Base-by-base conservation (phyloP, 2,888 invertebrate genomes). In the Plemyria rubiginata region DNA sequence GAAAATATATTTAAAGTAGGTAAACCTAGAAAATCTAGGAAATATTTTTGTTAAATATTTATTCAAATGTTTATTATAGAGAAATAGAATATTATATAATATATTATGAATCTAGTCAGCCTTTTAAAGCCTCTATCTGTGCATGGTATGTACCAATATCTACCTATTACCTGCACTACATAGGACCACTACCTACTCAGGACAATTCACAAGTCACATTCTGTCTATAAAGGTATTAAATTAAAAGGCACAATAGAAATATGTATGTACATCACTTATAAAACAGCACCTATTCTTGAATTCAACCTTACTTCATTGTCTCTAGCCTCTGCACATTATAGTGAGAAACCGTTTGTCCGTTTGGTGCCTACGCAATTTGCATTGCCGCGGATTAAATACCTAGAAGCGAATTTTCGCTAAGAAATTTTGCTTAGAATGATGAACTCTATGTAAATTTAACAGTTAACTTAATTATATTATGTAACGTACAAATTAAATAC, bases 71-170 rank as follows among this genome's bases (percentile, higher is more conserved):
- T 13, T 43, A 43, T 54, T 16, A 48, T n/a, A 40, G 36, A 43
- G 29, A 54, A 43, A 57, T 49, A 29, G 46, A 51, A 38, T 40
- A 49, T 28, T 49, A 66, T 15, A 48, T 28, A 28, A 40, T 13
- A 48, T 28, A 28, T 60, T 60, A 51, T 41, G 51, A 28, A 68
- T 63, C 80, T 85, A 85, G 66, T 87, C 86, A 87, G 86, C 84
- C 85, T 86, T 86, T 74, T 36, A 65, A 77, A 84, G 78, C 80
- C 66, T 75, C 65, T 56, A 40, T 49, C 41, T 15, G 22, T 48
- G 54, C 29, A 49, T 22, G 22, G 22, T 22, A 22, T 22, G 22
- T 22, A 22, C 22, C 22, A 22, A 22, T 1, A 22, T 22, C 22
- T 22, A 22, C 22, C 22, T 22, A 3, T 22, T 53, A 45, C 15